Conservation (phyloP, 1,140 invertebrate species). For the Mya arenaria region DNA sequence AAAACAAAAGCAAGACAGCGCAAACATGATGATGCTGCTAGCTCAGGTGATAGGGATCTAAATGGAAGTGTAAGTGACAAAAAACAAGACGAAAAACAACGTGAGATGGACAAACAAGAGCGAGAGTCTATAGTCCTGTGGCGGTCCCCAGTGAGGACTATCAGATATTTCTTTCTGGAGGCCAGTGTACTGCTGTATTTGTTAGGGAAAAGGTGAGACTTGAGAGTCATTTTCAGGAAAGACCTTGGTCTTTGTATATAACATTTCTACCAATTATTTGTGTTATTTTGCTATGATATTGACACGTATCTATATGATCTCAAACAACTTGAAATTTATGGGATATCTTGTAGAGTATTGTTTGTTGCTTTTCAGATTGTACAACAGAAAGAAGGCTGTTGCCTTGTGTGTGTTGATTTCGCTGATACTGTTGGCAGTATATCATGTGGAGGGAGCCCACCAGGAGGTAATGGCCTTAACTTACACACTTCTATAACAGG, state of each 20-base stretch:
- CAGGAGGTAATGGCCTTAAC: slow-evolving; percentile 81
- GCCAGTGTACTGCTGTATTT: slow-evolving; percentile 84
- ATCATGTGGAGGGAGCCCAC: slow-evolving; percentile 84
- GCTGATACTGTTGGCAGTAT: slow-evolving; percentile 80
- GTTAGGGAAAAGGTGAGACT: slow-evolving; percentile 82
- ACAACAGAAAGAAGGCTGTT: slow-evolving; percentile 77
- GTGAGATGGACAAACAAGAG: slow-evolving; percentile 76
- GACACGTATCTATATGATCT: too few relatives aligned
- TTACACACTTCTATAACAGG: too few relatives aligned
- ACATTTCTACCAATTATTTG: too few relatives aligned
- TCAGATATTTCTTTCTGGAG: slow-evolving; percentile 93
- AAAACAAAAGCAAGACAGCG: neutral
- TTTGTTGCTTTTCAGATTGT: slow-evolving; percentile 77
- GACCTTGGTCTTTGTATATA: too few relatives aligned
- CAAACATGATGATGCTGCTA: neutral
- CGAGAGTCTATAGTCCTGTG: slow-evolving; percentile 90
- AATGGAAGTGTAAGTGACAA: too few relatives aligned
- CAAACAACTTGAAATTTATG: too few relatives aligned
- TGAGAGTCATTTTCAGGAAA: too few relatives aligned
- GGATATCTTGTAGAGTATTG: too few relatives aligned
- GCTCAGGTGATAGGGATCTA: slow-evolving; percentile 13
- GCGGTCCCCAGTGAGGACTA: slow-evolving; percentile 90
- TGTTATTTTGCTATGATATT: too few relatives aligned
- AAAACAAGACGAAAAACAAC: neutral
- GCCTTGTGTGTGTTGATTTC: slow-evolving; percentile 77